Base-by-base conservation (phyloP, 2,888 invertebrate genomes). In the Harpagoxenus sublaevis region DNA sequence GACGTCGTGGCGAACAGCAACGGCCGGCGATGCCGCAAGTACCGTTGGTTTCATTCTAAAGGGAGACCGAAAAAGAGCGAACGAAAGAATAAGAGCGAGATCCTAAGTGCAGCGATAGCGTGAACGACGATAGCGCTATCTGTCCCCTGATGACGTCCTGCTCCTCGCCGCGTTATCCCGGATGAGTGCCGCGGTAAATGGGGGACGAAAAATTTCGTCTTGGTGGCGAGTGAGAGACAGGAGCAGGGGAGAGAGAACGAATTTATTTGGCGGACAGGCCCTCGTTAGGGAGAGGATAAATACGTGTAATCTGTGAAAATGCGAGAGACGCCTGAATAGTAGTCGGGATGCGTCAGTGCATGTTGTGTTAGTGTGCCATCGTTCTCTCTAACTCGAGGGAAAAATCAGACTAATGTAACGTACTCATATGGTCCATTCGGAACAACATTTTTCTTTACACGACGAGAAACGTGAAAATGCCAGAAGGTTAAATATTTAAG, bases 51-150 rank as follows among this genome's bases (percentile, higher is more conserved):
- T 79, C 55, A 45, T 68, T 51, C 62, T 28, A 48, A 65, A 82
- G 74, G 31, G 63, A 73, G 39, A 51, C 12, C 39, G 73, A 48
- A 23, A 23, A 51, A 51, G 48, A 45, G 31, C 60, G 65, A 55
- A 45, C 42, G 53, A 68, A 31, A 68, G 68, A 89, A 88, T 68
- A 45, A 78, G 31, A 78, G 68, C 89, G 89, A 92, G 92, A 92
- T 93, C 92, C 92, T 93, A 92, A 94, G 92, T 93, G 93, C 92
- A 89, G 92, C 89, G 94, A 93, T 94, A 93, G 92, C 91, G 88
- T 89, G 45, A 87, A 91, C 89, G 88, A 83, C 88, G 60, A 79
- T 79, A 79, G 84, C 85, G 81, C 86, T 90, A 91, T 92, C 89
- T 84, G 53, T 74, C 63, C 70, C 66, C 66, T 75, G 77, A 83